Base-by-base conservation (phyloP, 1,140 invertebrate genomes). In the Listronotus bonariensis region DNA sequence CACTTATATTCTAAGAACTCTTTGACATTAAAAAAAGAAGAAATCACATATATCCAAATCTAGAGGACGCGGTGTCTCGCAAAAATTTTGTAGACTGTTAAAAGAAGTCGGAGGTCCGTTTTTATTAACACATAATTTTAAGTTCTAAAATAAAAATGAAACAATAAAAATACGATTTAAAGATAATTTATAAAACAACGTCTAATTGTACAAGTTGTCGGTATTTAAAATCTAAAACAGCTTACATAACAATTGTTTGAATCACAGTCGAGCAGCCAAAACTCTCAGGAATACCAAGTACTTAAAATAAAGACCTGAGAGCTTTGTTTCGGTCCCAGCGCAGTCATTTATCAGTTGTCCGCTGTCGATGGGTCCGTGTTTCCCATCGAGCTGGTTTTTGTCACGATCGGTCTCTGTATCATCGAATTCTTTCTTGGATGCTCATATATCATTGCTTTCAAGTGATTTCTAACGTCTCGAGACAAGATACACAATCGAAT, bases 381-480 rank as follows among this genome's bases (percentile, higher is more conserved):
- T 53, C 62, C 55, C 49, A 40, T 14, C 53, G 51, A 46, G 62
- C 62, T 65, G 62, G 62, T 65, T 65, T 65, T 65, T 65, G 62
- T 65, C 62, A 65, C 62, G 62, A 65, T 57, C 54, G 46, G 48
- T 38, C 42, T 48, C 53, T 57, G 62, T 57, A 65, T 65, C 62
- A 57, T 55, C 62, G 62, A 57, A 65, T 65, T 65, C 62, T 55
- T 56, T 56, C 43, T 55, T 55, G 53, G 43, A 57, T 51, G 62
- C 62, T 65, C 62, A 46, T 65, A 45, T 45, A 65, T 65, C 62
- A 65, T 65, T 65, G 53, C 43, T 41, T 63, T 55, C 54, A 49
- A 57, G 45, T 52, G 53, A 65, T 65, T 65, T 65, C 62, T 57
- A 65, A 65, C 62, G 54, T 57, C 36, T 31, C 62, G 32, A 56